phyloP scores from a whole-genome alignment of 1,140 invertebrate species.

The Lepidostoma basale region DNA sequence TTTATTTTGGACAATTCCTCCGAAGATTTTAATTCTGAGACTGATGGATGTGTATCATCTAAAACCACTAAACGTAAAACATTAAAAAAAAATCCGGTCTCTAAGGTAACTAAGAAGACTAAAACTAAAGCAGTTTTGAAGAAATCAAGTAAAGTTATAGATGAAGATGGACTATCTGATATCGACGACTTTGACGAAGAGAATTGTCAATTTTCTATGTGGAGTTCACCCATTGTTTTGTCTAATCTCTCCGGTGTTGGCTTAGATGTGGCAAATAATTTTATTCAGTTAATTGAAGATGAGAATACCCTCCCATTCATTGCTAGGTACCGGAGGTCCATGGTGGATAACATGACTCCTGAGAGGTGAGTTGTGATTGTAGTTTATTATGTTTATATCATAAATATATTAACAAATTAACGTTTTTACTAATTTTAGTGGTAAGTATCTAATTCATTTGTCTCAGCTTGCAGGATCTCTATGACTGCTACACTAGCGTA shows the following conservation, averaged over 20 bases:
- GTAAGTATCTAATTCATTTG: not conserved
- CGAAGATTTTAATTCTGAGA: not conserved
- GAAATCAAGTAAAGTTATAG: not conserved
- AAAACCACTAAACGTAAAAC: not conserved
- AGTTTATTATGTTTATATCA: not conserved
- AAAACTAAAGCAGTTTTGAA: not conserved
- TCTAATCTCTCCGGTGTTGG: conserved; percentile 51
- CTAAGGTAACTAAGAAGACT: conserved; percentile 15
- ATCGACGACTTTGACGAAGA: conserved; percentile 34
- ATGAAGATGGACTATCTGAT: conserved; percentile 16
- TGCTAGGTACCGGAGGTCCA: conserved; percentile 57
- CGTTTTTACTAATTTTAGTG: not conserved
- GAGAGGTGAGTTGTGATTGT: conserved; percentile 50
- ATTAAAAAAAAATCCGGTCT: not conserved
- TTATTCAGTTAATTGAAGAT: conserved; percentile 53
- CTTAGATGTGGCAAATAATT: conserved; percentile 50
- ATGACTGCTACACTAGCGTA: conserved; percentile 24
- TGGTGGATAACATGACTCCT: conserved; percentile 55
- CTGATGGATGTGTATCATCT: not conserved
- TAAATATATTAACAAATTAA: not conserved
- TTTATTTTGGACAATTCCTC: not conserved
- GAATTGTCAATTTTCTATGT: conserved; percentile 42
- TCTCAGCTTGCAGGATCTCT: conserved; percentile 41
- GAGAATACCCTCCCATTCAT: conserved; percentile 60
- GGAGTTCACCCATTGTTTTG: conserved; percentile 54